Evolutionary conservation across 2,888 invertebrate genomes (phyloP), one percentile per base, ranked within the genome.

Genomic region (Bombylius discolor): DNA sequence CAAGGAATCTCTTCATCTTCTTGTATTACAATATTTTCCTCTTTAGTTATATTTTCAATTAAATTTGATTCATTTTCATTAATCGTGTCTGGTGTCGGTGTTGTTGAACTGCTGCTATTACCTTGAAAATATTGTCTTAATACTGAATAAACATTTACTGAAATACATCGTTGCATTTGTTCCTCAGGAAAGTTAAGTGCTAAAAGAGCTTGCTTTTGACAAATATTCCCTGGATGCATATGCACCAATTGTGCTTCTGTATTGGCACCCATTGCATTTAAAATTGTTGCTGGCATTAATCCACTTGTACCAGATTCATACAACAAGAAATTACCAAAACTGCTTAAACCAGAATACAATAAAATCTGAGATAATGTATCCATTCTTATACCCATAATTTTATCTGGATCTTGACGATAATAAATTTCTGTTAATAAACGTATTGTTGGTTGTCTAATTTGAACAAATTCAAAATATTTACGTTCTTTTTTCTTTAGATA

Each of bases 401-500:
- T 88, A 5, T 75, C 76, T 0, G 89, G 82, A 67, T 90, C 89
- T 67, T 87, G 83, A 53, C 82, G 80, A 68, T 87, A 90, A 73
- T 89, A 89, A 66, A 94, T 87, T 64, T 94, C 89, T 31, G 86
- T 78, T 49, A 98, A 73, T n/a, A 89, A 75, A 49, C 91, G 78
- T 56, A 96, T 79, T 45, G 83, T 89, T 1, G 97, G 95, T 67
- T 80, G 83, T 6, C 87, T 76, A 51, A 97, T 79, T 62, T 85
- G 84, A 14, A 94, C 76, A 67, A 84, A 87, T 66, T 89, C 89
- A 68, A 84, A 88, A 74, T 95, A 97, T 74, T 97, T 97, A 64
- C 87, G 88, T 66, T 91, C 89, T 71, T 99, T 99, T 70, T 97
- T 97, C 65, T 87, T 88, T 48, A 97, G 78, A 71, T 97, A 98